A percentile compares a stretch with the other conserved stretches of the same genome.
phyloP scores from a whole-genome alignment of 53 echinoderm and acorn worm species.

The Henricia sp. region DNA sequence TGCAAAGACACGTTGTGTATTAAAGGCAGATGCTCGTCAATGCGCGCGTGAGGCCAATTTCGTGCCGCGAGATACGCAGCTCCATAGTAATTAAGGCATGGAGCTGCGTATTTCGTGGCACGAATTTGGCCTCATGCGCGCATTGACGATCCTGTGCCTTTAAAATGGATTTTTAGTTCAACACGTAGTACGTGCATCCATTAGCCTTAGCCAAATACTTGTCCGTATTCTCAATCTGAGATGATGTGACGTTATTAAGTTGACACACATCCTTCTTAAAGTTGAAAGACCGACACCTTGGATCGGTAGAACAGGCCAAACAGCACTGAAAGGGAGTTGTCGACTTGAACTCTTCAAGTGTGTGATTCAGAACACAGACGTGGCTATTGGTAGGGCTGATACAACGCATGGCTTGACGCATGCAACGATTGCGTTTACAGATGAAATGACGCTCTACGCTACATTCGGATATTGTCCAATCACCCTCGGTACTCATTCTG shows the following conservation, averaged over 20 bases:
- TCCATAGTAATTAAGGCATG: too few species aligned
- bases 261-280: neutral
- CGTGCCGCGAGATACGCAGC: too few species aligned
- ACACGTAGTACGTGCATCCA: constrained; percentile 4
- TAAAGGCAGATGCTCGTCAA: too few species aligned
- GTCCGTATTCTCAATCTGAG: neutral
- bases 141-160: neutral
- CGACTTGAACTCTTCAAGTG: neutral
- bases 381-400: neutral
- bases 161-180: neutral
- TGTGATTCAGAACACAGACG: neutral
- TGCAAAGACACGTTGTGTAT: too few species aligned
- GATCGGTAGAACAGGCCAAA: neutral
- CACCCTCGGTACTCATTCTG: too few species aligned
- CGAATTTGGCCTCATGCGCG: neutral
- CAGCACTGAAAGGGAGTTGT: neutral
- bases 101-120: neutral
- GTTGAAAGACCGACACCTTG: constrained; percentile 14
- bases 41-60: too few species aligned
- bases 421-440: neutral
- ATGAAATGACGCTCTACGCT: too few species aligned
- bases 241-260: constrained; percentile 8
- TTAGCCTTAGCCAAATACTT: neutral
- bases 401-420: neutral
- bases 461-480: too few species aligned